A percentile compares a stretch with the other conserved stretches of the same genome.
Evolutionary conservation across 2,888 invertebrate species (phyloP).

Genomic region (Conomelus anceps): DNA sequence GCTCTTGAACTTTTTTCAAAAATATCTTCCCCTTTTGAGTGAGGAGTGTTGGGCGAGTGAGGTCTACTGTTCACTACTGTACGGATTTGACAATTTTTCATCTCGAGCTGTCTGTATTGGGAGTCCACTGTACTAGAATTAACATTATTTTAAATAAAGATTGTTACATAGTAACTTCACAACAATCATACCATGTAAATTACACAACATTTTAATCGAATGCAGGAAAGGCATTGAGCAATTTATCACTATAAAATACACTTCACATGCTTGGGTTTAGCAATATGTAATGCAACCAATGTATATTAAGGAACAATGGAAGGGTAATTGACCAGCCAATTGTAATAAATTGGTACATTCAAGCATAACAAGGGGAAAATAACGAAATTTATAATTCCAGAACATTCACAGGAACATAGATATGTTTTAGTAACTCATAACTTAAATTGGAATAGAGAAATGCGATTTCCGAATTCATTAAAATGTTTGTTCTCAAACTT

Average conservation of each 20-base stretch:
- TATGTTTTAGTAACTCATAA: not conserved
- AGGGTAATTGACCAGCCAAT: not conserved
- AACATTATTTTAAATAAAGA: not conserved
- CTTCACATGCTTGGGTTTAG: not conserved
- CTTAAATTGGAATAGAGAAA: not conserved
- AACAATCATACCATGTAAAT: not conserved
- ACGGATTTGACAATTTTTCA: too few relatives aligned
- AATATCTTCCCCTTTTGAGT: too few relatives aligned
- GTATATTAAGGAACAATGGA: not conserved
- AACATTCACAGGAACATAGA: not conserved
- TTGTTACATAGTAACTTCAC: not conserved
- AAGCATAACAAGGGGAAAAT: not conserved
- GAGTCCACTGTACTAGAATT: not conserved
- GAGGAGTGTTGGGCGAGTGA: too few relatives aligned
- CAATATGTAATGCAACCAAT: not conserved
- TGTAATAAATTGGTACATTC: not conserved
- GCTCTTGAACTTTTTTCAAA: too few relatives aligned
- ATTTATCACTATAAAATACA: not conserved
- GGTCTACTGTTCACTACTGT: too few relatives aligned
- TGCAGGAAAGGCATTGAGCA: not conserved
- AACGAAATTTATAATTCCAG: not conserved
- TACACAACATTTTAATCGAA: not conserved
- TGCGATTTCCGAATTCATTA: not conserved
- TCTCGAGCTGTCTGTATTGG: too few relatives aligned
- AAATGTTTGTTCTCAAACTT: not conserved